Evolutionary conservation across 2,888 invertebrate species (phyloP).

Genomic region (Pycnomerus fuliginosus): DNA sequence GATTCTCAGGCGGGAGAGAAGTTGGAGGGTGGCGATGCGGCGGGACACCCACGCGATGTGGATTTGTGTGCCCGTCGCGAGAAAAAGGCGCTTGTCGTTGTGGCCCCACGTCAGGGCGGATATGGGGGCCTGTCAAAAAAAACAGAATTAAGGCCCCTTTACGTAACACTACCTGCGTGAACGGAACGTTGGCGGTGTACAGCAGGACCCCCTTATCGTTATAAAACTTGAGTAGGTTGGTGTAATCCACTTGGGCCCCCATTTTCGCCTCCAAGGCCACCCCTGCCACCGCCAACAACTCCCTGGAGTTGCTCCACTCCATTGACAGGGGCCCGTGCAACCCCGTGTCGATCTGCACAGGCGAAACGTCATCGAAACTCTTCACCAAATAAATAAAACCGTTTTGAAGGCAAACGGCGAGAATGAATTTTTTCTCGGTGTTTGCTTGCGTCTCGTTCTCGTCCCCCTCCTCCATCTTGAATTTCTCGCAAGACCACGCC

Average conservation of each 20-base stretch:
- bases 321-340: constrained; percentile 79
- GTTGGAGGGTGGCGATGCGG: constrained; percentile 85
- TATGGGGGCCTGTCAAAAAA: constrained; percentile 67
- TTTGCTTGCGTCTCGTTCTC: constrained; percentile 61
- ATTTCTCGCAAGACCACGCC: constrained; percentile 97
- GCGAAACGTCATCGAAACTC: constrained; percentile 92
- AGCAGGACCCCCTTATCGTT: constrained; percentile 80
- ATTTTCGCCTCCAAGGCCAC: constrained; percentile 53
- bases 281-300: constrained; percentile 91
- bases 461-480: constrained; percentile 95
- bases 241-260: constrained; percentile 59
- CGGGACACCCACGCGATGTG: constrained; percentile 94
- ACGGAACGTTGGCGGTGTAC: constrained; percentile 78
- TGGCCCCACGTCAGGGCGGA: constrained; percentile 98
- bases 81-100: constrained; percentile 92
- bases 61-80: constrained; percentile 87
- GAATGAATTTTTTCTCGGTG: constrained; percentile 67
- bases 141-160: constrained; percentile 6
- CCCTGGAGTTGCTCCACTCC: constrained; percentile 96
- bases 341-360: constrained; percentile 81
- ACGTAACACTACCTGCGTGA: constrained; percentile 61
- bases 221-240: constrained; percentile 88
- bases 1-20: constrained; percentile 81
- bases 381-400: constrained; percentile 88
- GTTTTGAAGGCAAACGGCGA: constrained; percentile 86